Percentiles rank a stretch among this genome's conserved stretches.
These are phyloP conservation scores for Drosophila emarginata DNA, from an alignment of 2,888 invertebrate genomes.

Conservation along the genomic window DNA sequence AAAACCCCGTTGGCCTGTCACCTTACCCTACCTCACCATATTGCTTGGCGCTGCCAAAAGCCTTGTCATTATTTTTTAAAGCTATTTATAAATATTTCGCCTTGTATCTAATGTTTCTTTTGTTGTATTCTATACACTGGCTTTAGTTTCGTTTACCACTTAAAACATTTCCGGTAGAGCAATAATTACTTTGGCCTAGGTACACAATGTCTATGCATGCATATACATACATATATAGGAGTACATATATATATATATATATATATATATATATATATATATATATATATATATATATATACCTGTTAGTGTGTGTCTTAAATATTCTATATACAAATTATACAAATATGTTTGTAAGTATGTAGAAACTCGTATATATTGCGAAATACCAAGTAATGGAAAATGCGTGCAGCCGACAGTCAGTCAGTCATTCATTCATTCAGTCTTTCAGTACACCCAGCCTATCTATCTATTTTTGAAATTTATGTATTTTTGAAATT, in stretches of 20 bases:
- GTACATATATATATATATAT: too few relatives aligned
- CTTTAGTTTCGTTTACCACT: conserved; percentile 21
- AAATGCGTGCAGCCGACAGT: conserved; percentile 16
- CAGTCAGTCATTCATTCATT: background rate
- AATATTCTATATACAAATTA: conserved; percentile 28
- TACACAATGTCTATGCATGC: background rate
- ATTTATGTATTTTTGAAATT: conserved; percentile 42
- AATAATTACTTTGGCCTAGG: conserved; percentile 28
- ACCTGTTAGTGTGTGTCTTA: background rate
- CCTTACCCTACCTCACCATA: background rate
- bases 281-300: too few relatives aligned
- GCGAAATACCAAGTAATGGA: conserved; percentile 15
- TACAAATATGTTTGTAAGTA: background rate
- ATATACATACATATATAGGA: background rate
- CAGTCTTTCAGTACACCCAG: background rate
- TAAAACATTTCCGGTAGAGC: conserved; percentile 24
- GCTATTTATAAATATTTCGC: conserved; percentile 59
- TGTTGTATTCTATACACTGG: background rate
- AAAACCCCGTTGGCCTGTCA: too few relatives aligned
- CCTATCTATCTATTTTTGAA: conserved; percentile 27
- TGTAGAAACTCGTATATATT: too few relatives aligned
- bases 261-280: too few relatives aligned
- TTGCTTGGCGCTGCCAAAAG: background rate
- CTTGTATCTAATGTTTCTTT: conserved; percentile 36
- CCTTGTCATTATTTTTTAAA: conserved; percentile 49